Conservation (phyloP, 2,888 invertebrate genomes). For the Deroplatys truncata region DNA sequence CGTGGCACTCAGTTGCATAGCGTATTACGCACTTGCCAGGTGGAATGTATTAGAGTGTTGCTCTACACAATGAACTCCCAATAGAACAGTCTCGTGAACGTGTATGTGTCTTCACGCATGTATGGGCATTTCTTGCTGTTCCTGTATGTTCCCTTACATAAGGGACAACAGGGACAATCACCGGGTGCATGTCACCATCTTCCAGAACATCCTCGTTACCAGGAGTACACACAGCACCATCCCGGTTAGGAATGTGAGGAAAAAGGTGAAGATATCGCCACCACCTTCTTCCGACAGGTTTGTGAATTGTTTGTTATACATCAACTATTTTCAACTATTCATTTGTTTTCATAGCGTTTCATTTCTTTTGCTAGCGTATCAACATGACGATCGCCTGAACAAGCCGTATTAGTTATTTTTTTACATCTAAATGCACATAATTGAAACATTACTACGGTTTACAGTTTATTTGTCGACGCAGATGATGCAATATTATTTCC, state of each 20-base stretch:
- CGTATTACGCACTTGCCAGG: not conserved
- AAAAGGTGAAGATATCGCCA: not conserved
- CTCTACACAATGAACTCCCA: no score
- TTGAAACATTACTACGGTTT: no score
- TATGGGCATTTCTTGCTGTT: conserved; percentile 4
- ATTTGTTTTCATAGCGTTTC: no score
- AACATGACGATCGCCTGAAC: no score
- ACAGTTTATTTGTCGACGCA: no score
- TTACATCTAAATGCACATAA: no score
- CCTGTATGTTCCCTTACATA: not conserved
- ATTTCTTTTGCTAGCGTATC: no score
- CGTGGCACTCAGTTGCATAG: not conserved
- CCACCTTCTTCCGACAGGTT: not conserved
- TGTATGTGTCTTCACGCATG: not conserved
- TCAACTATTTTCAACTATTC: no score
- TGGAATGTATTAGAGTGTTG: not conserved
- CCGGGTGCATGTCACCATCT: conserved; percentile 1
- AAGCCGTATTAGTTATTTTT: no score
- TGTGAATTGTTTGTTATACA: not conserved
- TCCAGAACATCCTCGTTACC: not conserved
- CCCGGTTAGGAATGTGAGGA: not conserved
- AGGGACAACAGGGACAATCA: not conserved
- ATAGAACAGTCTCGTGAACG: not conserved
- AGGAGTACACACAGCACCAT: not conserved
- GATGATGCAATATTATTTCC: no score